phyloP scores from a whole-genome alignment of 2,888 invertebrate genomes.

The Chrysomela aeneicollis region DNA sequence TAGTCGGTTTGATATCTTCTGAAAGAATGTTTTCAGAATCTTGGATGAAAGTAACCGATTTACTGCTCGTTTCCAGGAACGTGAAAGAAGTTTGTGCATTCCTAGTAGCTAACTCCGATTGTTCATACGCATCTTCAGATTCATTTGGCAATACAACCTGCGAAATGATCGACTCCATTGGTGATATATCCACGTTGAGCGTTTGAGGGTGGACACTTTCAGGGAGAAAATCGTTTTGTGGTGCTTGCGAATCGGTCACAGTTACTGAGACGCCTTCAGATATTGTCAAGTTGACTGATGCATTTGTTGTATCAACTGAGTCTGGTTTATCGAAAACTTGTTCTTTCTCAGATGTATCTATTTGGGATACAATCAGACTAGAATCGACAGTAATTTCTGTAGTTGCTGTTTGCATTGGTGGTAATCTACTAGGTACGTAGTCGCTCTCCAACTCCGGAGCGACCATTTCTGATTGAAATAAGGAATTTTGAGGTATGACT shows the following conservation, averaged over 20 bases:
- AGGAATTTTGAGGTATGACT: slow-evolving; percentile 71
- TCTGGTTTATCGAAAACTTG: slow-evolving; percentile 62
- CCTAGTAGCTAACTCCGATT: slow-evolving; percentile 59
- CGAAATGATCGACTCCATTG: slow-evolving; percentile 69
- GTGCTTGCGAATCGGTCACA: slow-evolving; percentile 71
- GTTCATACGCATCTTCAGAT: slow-evolving; percentile 65
- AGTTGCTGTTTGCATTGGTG: slow-evolving; percentile 69
- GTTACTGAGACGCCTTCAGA: slow-evolving; percentile 68
- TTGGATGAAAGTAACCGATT: slow-evolving; percentile 68
- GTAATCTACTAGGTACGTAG: slow-evolving; percentile 67
- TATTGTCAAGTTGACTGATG: slow-evolving; percentile 64
- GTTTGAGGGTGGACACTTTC: slow-evolving; percentile 63
- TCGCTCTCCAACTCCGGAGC: slow-evolving; percentile 75
- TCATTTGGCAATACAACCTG: slow-evolving; percentile 69
- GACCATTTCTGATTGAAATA: slow-evolving; percentile 70
- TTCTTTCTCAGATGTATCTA: slow-evolving; percentile 73
- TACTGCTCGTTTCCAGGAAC: slow-evolving; percentile 67
- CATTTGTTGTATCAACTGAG: slow-evolving; percentile 59
- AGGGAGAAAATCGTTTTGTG: slow-evolving; percentile 65
- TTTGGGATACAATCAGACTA: slow-evolving; percentile 66
- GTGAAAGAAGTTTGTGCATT: slow-evolving; percentile 64
- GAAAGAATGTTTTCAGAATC: slow-evolving; percentile 71
- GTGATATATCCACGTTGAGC: slow-evolving; percentile 69
- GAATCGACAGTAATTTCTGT: slow-evolving; percentile 69
- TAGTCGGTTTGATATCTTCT: slow-evolving; percentile 63